These are phyloP conservation scores for Ceuthmochares aereus DNA, from an alignment of 2,113 vertebrate genomes.

Conservation along the genomic window DNA sequence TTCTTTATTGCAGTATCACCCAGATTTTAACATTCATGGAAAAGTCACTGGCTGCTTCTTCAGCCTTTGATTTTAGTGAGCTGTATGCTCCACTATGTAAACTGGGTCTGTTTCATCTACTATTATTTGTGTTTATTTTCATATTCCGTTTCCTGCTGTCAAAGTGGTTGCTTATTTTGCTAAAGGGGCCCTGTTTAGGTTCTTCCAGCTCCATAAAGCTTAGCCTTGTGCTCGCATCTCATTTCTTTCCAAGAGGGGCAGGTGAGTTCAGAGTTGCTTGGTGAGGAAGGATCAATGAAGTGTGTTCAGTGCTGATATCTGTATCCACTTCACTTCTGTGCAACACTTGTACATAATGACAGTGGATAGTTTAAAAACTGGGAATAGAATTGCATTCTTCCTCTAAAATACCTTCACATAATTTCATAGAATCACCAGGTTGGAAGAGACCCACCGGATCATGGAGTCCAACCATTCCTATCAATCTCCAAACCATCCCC, in stretches of 20 bases:
- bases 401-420: not conserved
- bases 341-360: not conserved
- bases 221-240: not conserved
- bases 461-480: no score
- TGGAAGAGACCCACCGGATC: no score
- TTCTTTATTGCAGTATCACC: not conserved
- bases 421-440: no score
- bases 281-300: not conserved
- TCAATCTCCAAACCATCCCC: no score
- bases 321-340: not conserved
- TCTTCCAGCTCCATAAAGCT: not conserved
- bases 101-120: not conserved
- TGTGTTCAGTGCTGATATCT: rapidly evolving
- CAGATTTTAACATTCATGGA: not conserved
- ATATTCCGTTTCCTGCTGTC: not conserved
- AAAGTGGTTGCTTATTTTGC: not conserved
- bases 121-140: not conserved
- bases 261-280: not conserved
- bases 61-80: not conserved
- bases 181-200: not conserved
- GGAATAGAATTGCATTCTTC: not conserved
- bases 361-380: not conserved
- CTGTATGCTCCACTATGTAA: not conserved
- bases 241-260: not conserved
- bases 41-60: not conserved